Conservation (phyloP, 2,888 invertebrate genomes). For the Pecten maximus region DNA sequence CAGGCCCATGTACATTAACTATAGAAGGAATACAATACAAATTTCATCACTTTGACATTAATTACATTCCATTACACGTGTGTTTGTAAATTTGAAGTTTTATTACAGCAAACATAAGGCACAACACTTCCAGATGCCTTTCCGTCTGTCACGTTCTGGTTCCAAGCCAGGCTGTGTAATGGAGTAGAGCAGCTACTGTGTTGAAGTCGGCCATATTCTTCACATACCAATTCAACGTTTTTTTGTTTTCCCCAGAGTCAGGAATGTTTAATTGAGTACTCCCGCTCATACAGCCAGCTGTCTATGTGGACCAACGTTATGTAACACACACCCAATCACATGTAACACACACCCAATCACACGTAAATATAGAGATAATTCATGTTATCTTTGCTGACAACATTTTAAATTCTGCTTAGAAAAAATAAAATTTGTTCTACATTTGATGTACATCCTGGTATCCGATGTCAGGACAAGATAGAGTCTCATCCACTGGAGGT, state of each 20-base stretch:
- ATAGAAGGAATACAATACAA: background rate
- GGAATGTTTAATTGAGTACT: background rate
- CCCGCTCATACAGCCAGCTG: background rate
- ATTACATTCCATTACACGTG: background rate
- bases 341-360: no score
- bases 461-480: background rate
- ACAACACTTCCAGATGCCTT: background rate
- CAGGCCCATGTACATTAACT: no score
- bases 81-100: background rate
- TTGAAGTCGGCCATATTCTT: background rate
- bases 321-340: background rate
- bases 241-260: background rate
- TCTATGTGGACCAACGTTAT: background rate
- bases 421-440: no score
- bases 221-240: constrained; percentile 2
- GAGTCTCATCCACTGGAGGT: background rate
- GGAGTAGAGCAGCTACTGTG: background rate
- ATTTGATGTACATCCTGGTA: no score
- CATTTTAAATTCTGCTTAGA: background rate
- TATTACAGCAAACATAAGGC: background rate
- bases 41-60: background rate
- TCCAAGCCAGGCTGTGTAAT: background rate
- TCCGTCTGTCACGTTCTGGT: background rate
- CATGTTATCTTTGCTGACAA: background rate
- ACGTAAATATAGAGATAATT: background rate